Evolutionary conservation across 1,140 invertebrate genomes (phyloP), one percentile per base, ranked within the genome.

Genomic region (Zaprionus ghesquierei): DNA sequence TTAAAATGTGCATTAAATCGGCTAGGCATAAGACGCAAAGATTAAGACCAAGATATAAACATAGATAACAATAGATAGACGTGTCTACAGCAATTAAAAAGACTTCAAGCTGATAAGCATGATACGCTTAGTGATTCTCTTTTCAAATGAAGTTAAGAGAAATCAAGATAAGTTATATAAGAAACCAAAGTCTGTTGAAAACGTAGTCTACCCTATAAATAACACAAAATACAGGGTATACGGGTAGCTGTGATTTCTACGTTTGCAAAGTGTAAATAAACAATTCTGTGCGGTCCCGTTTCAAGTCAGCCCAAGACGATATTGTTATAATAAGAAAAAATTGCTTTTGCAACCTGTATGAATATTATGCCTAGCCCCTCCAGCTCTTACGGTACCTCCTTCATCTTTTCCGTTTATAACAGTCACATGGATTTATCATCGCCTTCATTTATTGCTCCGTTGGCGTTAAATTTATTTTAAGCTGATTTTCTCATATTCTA

Each of bases 401-500:
- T 38, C 18, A 8, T 23, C 3, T 12, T 10, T 5, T 31, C 13
- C 41, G 38, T 63, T 56, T 62, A 62, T 59, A 20, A 46, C 8
- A 23, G 35, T 35, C 25, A 18, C 60, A 54, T 61, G 10, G 54
- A 53, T 60, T 61, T 61, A 55, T 61, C 50, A 62, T 62, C 46
- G 22, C 27, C 15, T 49, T 44, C 10, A 50, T 44, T 22, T 53
- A 46, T 62, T 62, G 33, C 35, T 69, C 10, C 46, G 9, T 20
- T 69, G 22, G 22, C 56, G 22, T 41, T 53, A 31, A 54, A 49
- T 66, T 68, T 76, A 73, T 76, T 76, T 76, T 51, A n/a, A 76
- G 63, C 13, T 53, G 69, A 76, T 68, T 73, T 69, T 75, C 60
- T 69, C 60, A 78, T 74, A 41, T 35, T 33, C 13, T 50, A 12